These are phyloP conservation scores for Meliscaeva auricollis DNA, from an alignment of 2,888 invertebrate species.

Conservation along the genomic window DNA sequence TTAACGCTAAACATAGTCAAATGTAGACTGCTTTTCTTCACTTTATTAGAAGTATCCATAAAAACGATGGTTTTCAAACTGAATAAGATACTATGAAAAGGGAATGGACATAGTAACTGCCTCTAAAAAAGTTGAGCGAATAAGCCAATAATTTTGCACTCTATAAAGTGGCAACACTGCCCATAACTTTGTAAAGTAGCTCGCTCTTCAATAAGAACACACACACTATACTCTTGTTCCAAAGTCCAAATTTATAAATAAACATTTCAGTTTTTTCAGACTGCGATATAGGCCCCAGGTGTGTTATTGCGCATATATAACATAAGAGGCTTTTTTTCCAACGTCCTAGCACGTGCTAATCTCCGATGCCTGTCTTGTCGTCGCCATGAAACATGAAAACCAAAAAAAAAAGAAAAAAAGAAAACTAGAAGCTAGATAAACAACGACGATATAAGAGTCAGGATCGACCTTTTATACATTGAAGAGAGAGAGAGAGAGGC, in stretches of 20 bases:
- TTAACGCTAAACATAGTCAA: too few relatives aligned
- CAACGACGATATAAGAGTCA: slow-evolving; percentile 20
- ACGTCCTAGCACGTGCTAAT: slow-evolving; percentile 68
- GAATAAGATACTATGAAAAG: too few relatives aligned
- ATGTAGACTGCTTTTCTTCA: too few relatives aligned
- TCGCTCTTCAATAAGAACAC: slow-evolving; percentile 10
- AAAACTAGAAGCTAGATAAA: slow-evolving; percentile 40
- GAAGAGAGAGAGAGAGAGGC: neutral
- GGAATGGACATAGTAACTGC: too few relatives aligned
- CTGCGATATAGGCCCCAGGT: slow-evolving; percentile 58
- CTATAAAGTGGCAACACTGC: neutral
- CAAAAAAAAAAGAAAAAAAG: slow-evolving; percentile 23
- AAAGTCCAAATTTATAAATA: slow-evolving; percentile 73
- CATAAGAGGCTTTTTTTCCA: slow-evolving; percentile 25
- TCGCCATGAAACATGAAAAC: slow-evolving; percentile 41
- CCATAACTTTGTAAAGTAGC: neutral
- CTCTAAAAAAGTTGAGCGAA: too few relatives aligned
- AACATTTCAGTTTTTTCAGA: slow-evolving; percentile 56
- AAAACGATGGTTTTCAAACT: too few relatives aligned
- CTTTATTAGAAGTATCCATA: too few relatives aligned
- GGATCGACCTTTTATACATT: slow-evolving; percentile 39
- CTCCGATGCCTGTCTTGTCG: slow-evolving; percentile 63
- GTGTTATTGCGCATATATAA: slow-evolving; percentile 32
- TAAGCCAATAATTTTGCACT: too few relatives aligned
- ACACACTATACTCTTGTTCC: slow-evolving; percentile 14